phyloP scores from a whole-genome alignment of 2,888 invertebrate genomes.

The Erebia palarica region DNA sequence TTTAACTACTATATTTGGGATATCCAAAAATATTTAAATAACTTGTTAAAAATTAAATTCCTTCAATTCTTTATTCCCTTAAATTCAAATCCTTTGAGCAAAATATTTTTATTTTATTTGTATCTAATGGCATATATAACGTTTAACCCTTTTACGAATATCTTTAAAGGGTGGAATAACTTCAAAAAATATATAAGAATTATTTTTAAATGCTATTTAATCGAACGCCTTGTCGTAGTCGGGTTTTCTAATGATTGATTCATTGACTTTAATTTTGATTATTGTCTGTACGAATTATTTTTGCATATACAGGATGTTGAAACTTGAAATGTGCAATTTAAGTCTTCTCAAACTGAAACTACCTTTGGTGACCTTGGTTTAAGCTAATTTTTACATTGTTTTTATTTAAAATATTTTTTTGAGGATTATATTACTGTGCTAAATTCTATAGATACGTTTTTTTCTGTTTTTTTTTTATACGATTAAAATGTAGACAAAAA shows the following conservation, averaged over 20 bases:
- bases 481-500: no score
- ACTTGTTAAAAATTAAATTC: no score
- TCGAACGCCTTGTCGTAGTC: conserved; percentile 1
- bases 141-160: background rate
- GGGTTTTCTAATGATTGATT: background rate
- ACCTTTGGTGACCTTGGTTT: background rate
- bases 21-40: no score
- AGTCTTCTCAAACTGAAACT: background rate
- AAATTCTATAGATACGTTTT: no score
- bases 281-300: background rate
- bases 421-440: no score
- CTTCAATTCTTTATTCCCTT: no score
- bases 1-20: no score
- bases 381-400: background rate
- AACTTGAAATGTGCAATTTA: background rate
- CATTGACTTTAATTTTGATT: background rate
- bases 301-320: conserved; percentile 8
- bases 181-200: background rate
- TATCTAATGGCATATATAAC: no score
- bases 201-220: background rate
- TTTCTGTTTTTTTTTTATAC: no score
- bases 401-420: background rate
- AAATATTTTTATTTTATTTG: no score
- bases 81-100: no score
- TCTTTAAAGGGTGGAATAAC: background rate